These are phyloP conservation scores for Melanogrammus aeglefinus DNA, from an alignment of 2,797 vertebrate genomes.

Conservation along the genomic window DNA sequence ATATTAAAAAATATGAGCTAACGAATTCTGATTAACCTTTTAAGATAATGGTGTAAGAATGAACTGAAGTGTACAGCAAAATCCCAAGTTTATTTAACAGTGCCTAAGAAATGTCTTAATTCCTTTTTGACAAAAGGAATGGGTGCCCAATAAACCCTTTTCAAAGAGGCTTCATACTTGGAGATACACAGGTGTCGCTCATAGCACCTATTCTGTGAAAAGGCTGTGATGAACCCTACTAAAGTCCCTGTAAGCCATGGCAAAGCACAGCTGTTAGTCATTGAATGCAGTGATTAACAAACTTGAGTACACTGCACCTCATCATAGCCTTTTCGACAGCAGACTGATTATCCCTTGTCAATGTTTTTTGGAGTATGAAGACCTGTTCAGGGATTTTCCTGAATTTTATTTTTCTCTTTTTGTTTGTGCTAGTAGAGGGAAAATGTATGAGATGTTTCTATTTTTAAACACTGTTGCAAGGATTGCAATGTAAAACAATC, in stretches of 20 bases:
- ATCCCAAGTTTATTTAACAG: not conserved
- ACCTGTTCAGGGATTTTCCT: not conserved
- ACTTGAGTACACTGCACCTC: not conserved
- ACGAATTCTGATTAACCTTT: not conserved
- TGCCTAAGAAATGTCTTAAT: too few species aligned
- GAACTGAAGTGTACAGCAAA: not conserved
- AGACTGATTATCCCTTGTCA: slow-evolving; percentile 2
- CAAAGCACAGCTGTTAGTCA: not conserved
- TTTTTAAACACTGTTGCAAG: not conserved
- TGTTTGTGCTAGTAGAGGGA: not conserved
- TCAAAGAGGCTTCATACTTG: not conserved
- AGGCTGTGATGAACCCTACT: not conserved
- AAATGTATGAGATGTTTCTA: not conserved
- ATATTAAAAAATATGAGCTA: not conserved
- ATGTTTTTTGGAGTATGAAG: not conserved
- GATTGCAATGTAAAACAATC: not conserved
- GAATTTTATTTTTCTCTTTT: not conserved
- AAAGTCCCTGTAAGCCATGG: not conserved
- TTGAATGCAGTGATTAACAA: not conserved
- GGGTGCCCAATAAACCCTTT: not conserved
- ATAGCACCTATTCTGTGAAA: not conserved
- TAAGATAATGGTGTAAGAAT: too few species aligned
- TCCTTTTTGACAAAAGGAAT: not conserved
- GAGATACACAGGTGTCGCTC: not conserved
- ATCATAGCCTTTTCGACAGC: not conserved